Evolutionary conservation across 2,888 invertebrate genomes (phyloP), one percentile per base, ranked within the genome.

Genomic region (Callimorpha dominula): DNA sequence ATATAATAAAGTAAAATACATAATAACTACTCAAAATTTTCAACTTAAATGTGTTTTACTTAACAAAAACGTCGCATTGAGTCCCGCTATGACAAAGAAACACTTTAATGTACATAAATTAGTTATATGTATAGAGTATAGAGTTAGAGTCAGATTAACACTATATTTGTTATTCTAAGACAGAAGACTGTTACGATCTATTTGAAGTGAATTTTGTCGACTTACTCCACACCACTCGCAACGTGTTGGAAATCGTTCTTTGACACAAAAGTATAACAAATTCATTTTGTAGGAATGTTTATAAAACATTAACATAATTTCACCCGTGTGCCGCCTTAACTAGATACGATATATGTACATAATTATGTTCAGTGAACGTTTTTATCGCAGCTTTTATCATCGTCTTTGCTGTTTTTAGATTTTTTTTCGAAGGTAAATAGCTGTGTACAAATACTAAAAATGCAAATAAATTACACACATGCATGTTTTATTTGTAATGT

Each of bases 231-330:
- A n/a, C 1, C 43, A 7, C 60, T 60, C 31, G 20, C 31, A 31
- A 31, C 12, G 9, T 57, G 20, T 20, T 20, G 4, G 31, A 63
- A 71, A 70, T 73, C 52, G 68, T 73, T 72, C 68, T 60, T 42
- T 63, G 11, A 70, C 78, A 72, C 70, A 70, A 72, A 49, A 54
- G 50, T 43, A 50, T 11, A 72, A 68, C 52, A 62, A 71, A 72
- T 75, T 80, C 71, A 69, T 49, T 50, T 68, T 66, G 5, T 67
- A 54, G 52, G 54, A 65, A 75, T 73, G 73, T 74, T 75, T 71
- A 69, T 71, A 62, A 64, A 73, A 65, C 60, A 80, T 80, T 80
- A 74, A 20, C 72, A 72, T 74, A 78, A 67, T 52, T 46, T 67
- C 46, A 54, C 52, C 57, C 52, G 43, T n/a, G 40, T n/a, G 40